phyloP scores from a whole-genome alignment of 2,113 vertebrate species.

The Hippocampus comes region DNA sequence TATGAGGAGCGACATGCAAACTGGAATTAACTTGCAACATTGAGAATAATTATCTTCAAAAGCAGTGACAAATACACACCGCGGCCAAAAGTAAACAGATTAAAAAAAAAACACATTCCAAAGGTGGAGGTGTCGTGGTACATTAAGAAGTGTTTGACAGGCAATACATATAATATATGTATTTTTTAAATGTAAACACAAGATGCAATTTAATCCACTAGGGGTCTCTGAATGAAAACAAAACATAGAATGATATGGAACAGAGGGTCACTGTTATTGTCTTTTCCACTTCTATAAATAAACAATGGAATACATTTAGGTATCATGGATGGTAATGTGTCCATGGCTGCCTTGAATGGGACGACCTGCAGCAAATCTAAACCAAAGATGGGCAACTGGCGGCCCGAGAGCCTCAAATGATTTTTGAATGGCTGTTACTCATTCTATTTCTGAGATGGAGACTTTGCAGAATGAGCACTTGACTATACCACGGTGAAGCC shows the following conservation, averaged over 20 bases:
- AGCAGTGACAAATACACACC: slow-evolving; percentile 30
- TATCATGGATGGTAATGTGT: not conserved
- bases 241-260: too few relatives aligned
- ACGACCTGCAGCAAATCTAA: too few relatives aligned
- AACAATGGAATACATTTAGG: not conserved
- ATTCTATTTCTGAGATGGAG: too few relatives aligned
- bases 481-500: too few relatives aligned
- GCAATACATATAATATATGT: too few relatives aligned
- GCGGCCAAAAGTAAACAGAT: slow-evolving; percentile 9
- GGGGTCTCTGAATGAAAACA: not conserved
- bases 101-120: not conserved
- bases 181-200: not conserved
- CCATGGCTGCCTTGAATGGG: too few relatives aligned
- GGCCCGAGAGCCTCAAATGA: too few relatives aligned
- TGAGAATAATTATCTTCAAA: slow-evolving; percentile 43
- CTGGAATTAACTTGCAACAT: slow-evolving; percentile 43
- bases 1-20: slow-evolving; percentile 33
- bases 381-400: too few relatives aligned
- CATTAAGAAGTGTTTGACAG: not conserved
- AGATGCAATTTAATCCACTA: not conserved
- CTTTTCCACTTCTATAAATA: not conserved
- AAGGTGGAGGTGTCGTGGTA: not conserved
- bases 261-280: not conserved
- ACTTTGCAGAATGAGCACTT: too few relatives aligned
- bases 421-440: too few relatives aligned